phyloP scores from a whole-genome alignment of 2,797 vertebrate species.

The Sorex maritimensis region DNA sequence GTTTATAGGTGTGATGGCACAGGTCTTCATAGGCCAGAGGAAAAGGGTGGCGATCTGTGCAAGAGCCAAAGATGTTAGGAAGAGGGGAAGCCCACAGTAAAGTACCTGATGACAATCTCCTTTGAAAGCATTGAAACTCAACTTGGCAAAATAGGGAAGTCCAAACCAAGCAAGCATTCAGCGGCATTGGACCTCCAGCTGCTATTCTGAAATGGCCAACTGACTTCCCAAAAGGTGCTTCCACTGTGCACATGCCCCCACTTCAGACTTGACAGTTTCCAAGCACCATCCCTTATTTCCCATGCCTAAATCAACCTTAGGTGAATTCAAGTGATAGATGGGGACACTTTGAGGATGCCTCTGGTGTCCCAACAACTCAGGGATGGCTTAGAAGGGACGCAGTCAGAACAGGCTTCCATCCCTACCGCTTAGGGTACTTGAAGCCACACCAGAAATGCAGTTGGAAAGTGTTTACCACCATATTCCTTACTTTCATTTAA shows the following conservation, averaged over 20 bases:
- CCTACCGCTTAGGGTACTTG: conserved; percentile 49
- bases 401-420: neutral
- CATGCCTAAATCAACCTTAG: neutral
- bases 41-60: neutral
- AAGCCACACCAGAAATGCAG: conserved; percentile 45
- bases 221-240: neutral
- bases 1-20: neutral
- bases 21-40: neutral
- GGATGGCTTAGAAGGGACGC: conserved; percentile 4
- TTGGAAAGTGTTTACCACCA: neutral
- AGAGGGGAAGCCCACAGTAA: neutral
- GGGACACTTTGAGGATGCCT: conserved; percentile 20
- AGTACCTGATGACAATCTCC: neutral
- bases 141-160: neutral
- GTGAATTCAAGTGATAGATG: conserved; percentile 29
- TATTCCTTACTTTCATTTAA: conserved; percentile 45
- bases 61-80: conserved; percentile 9
- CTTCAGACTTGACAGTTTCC: neutral
- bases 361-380: conserved; percentile 17
- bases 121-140: neutral
- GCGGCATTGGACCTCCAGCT: neutral
- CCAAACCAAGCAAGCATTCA: conserved; percentile 23
- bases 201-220: conserved; percentile 38
- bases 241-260: neutral
- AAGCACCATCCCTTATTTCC: neutral